phyloP scores from a whole-genome alignment of 2,113 vertebrate species.

The Phylloscopus trochiloides region DNA sequence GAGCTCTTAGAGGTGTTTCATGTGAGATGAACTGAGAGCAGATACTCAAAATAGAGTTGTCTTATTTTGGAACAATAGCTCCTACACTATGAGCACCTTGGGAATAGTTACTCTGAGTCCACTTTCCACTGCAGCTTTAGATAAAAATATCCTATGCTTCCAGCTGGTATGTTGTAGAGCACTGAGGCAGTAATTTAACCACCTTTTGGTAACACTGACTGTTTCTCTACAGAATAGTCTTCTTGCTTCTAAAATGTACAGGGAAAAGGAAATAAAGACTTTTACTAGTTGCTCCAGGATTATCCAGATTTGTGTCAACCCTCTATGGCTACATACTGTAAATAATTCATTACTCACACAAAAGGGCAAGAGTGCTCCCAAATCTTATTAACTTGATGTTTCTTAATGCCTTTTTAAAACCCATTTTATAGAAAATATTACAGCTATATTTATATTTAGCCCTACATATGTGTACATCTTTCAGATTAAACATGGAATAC shows the following conservation, averaged over 20 bases:
- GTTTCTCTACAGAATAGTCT: neutral
- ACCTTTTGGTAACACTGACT: neutral
- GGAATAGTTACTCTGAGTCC: neutral
- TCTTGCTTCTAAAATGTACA: neutral
- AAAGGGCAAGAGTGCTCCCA: neutral
- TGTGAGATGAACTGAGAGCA: neutral
- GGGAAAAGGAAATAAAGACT: neutral
- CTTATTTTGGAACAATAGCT: neutral
- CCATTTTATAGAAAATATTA: neutral
- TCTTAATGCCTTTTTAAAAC: neutral
- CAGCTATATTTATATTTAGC: constrained; percentile 6
- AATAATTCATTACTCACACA: neutral
- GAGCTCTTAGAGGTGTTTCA: neutral
- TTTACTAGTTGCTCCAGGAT: neutral
- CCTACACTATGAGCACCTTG: neutral
- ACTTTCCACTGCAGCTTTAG: neutral
- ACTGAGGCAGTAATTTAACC: neutral
- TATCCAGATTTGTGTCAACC: neutral
- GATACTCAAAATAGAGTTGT: neutral
- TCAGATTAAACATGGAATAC: neutral
- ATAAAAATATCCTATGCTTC: neutral
- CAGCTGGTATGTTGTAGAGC: neutral
- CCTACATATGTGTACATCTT: neutral
- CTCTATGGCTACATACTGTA: neutral
- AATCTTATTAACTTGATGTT: constrained; percentile 43